Base-by-base conservation (phyloP, 1,140 invertebrate genomes). In the Trichonephila clavata region DNA sequence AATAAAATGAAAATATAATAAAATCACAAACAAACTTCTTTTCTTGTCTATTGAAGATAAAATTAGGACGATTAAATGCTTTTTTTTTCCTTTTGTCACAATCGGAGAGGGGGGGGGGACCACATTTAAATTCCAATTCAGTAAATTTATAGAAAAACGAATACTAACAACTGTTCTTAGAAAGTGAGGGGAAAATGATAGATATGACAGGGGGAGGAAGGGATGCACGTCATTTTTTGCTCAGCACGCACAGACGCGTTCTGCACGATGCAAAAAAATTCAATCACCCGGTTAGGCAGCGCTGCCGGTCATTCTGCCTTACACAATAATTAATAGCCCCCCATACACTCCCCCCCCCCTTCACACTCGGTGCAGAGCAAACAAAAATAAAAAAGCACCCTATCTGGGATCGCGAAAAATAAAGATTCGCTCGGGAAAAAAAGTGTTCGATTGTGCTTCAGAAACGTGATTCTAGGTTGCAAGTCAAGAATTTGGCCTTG, bases 401-500 rank as follows among this genome's bases (percentile, higher is more conserved):
- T 32, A 32, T 39, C 27, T 77, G 3, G 18, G 7, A 77, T 77
- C 71, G 18, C 16, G 27, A 77, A 77, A n/a, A 77, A 39, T 27
- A 77, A 24, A 32, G 24, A 77, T 32, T 77, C 20, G 43, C 21
- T 57, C 13, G 7, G 50, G 24, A 57, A 50, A 83, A 83, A 83
- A 13, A 83, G 50, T 57, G 21, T 83, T 59, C 81, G 50, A 83
- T 59, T 83, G 21, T 57, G 43, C 39, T 24, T 27, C n/a, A 20
- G 21, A 83, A 83, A 83, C 81, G 81, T 83, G 81, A 83, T n/a
- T 59, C 81, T 16, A 18, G 32, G 71, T 77, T 77, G 71, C 39
- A 43, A 83, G 24, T 83, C 43, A 83, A 83, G 81, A 83, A 83
- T 83, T 50, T 59, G 50, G 81, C 81, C 81, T 83, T 83, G 81